Base-by-base conservation (phyloP, 2,113 vertebrate species). In the Saguinus imperator region DNA sequence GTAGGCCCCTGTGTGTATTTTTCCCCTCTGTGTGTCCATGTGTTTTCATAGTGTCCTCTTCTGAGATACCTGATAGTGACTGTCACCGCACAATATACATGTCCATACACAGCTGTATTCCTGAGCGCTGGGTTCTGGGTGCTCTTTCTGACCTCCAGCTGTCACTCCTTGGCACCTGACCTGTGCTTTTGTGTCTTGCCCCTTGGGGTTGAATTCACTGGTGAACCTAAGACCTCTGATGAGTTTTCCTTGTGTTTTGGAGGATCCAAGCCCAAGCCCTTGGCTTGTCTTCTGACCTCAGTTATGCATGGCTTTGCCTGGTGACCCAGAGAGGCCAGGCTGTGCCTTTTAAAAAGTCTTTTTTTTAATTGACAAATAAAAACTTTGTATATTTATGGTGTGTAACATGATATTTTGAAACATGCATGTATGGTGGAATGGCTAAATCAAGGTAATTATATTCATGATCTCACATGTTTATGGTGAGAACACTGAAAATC, bases 181-280 rank as follows among this genome's bases (percentile, higher is more conserved):
- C 86, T 92, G 68, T 58, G 45, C 23, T 73, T 72, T 55, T 91
- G 61, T 79, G 89, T 96, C 85, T 73, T 93, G 84, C 72, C n/a
- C 58, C 5, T 66, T 21, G 25, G 61, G 45, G 8, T 72, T 81
- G 64, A 66, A 83, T 94, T 92, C 40, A 6, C 21, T 81, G 80
- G 29, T 66, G 43, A 72, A 58, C 29, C 87, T 79, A 92, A 89
- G 86, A 68, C 40, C 91, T 75, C 0, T 12, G 72, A 68, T 85
- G n/a, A 91, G 45, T 89, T 90, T 84, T 48, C 58, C 66, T 73
- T 23, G 17, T 64, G 40, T 90, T 70, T 87, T 68, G 4, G 21
- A 90, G 87, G 93, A 45, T 72, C 82, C 9, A 37, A 90, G 90
- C 25, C 75, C 0, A 64, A 90, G 45, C 37, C 55, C 27, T 29